Conservation (phyloP, 92 coral and sea anemone genomes). For the Nematostella vectensis region DNA sequence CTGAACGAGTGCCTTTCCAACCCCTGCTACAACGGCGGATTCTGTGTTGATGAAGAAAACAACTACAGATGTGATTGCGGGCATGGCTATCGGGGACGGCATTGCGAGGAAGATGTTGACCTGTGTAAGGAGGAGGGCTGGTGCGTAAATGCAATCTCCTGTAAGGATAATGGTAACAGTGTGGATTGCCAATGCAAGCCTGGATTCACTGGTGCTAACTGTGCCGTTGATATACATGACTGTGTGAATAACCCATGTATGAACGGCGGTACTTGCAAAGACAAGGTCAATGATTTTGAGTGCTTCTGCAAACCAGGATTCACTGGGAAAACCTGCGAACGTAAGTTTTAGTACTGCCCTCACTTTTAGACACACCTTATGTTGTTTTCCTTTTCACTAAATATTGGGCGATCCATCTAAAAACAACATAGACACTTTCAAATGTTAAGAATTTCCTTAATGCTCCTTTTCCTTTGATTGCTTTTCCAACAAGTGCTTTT, state of each 20-base stretch:
- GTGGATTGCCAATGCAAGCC: constrained; percentile 77
- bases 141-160: constrained; percentile 68
- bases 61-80: constrained; percentile 87
- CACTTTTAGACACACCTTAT: too few relatives aligned
- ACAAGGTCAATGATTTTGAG: constrained; percentile 59
- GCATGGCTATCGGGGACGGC: constrained; percentile 65
- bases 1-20: constrained; percentile 77
- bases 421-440: neutral
- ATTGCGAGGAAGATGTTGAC: constrained; percentile 76
- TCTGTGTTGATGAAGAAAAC: constrained; percentile 79
- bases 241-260: constrained; percentile 76
- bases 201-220: constrained; percentile 89
- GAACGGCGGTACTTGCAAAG: constrained; percentile 90
- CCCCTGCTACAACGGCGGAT: constrained; percentile 85
- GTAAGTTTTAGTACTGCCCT: constrained; percentile 26
- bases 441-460: too few relatives aligned
- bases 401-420: neutral
- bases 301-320: constrained; percentile 71
- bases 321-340: constrained; percentile 77
- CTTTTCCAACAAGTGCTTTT: too few relatives aligned
- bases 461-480: too few relatives aligned
- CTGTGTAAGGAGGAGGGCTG: constrained; percentile 71
- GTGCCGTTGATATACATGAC: constrained; percentile 85
- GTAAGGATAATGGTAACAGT: constrained; percentile 67
- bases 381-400: neutral